Evolutionary conservation across 2,888 invertebrate genomes (phyloP).

Genomic region (Listrodromus nycthemerus): DNA sequence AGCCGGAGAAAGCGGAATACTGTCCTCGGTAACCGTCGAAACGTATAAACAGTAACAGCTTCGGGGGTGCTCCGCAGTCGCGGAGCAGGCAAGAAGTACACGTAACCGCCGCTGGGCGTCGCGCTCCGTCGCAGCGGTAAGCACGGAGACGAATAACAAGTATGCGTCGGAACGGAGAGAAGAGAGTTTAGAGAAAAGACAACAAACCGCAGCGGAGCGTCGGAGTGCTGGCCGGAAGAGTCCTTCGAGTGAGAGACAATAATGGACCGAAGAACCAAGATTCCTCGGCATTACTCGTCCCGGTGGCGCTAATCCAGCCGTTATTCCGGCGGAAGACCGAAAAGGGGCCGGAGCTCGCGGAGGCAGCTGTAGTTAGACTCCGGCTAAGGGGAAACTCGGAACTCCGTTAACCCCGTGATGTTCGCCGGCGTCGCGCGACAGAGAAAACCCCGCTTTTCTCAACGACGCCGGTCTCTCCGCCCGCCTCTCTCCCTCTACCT

Average conservation of each 20-base stretch:
- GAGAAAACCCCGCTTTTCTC: conserved; percentile 9
- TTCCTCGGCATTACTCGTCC: conserved; percentile 53
- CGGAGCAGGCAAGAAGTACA: conserved; percentile 21
- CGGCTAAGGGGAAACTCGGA: conserved; percentile 51
- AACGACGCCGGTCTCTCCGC: background rate
- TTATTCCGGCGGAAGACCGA: conserved; percentile 45
- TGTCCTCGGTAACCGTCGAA: conserved; percentile 37
- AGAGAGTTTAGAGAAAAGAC: conserved; percentile 2
- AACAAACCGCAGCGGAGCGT: conserved; percentile 1
- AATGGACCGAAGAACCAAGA: conserved; percentile 5
- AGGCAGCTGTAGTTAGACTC: background rate
- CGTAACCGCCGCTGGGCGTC: conserved; percentile 22
- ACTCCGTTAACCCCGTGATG: conserved; percentile 50
- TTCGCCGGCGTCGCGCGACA: conserved; percentile 28
- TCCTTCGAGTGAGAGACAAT: background rate
- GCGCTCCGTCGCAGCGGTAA: background rate
- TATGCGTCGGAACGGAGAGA: background rate
- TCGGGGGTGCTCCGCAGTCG: conserved; percentile 26
- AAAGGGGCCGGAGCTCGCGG: conserved; percentile 25
- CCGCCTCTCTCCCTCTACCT: conserved; percentile 20
- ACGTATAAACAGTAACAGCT: conserved; percentile 52
- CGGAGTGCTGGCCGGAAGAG: background rate
- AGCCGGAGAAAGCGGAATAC: background rate
- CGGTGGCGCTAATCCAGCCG: conserved; percentile 55
- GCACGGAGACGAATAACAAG: conserved; percentile 26